Evolutionary conservation across 2,797 vertebrate genomes (phyloP).

Genomic region (Hoplostethus mediterraneus): DNA sequence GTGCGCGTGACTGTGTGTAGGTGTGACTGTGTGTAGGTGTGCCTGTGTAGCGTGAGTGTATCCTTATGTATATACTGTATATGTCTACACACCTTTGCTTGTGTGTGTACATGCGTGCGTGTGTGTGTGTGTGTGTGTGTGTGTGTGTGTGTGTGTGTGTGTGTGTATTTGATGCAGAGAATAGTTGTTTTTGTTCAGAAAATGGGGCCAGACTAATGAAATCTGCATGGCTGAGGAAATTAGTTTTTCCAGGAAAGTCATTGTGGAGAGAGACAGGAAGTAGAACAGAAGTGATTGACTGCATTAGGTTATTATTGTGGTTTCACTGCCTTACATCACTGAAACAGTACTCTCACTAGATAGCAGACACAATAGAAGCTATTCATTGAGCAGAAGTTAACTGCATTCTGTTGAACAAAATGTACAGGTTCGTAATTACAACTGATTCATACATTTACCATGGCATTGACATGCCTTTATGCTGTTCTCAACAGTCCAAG

Average conservation of each 20-base stretch:
- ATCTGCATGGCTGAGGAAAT: conserved; percentile 76
- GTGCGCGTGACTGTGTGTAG: conserved; percentile 16
- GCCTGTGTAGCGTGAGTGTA: conserved; percentile 11
- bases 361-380: conserved; percentile 65
- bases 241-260: conserved; percentile 76
- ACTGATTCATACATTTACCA: conserved; percentile 25
- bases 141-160: background rate
- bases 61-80: conserved; percentile 50
- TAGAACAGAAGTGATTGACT: conserved; percentile 75
- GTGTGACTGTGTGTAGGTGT: conserved; percentile 9
- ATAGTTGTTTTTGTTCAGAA: conserved; percentile 73
- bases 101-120: background rate
- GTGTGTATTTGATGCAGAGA: conserved; percentile 23
- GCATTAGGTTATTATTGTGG: conserved; percentile 77
- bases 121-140: background rate
- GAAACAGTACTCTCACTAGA: conserved; percentile 61
- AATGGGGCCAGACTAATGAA: conserved; percentile 76
- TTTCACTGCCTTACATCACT: conserved; percentile 81
- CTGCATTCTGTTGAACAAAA: conserved; percentile 35
- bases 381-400: conserved; percentile 62
- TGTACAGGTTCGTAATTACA: conserved; percentile 52
- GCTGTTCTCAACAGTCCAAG: conserved; percentile 32
- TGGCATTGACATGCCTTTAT: conserved; percentile 1
- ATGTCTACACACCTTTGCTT: conserved; percentile 30
- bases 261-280: conserved; percentile 77